phyloP scores from a whole-genome alignment of 2,888 invertebrate genomes.

The Melanchra persicariae region DNA sequence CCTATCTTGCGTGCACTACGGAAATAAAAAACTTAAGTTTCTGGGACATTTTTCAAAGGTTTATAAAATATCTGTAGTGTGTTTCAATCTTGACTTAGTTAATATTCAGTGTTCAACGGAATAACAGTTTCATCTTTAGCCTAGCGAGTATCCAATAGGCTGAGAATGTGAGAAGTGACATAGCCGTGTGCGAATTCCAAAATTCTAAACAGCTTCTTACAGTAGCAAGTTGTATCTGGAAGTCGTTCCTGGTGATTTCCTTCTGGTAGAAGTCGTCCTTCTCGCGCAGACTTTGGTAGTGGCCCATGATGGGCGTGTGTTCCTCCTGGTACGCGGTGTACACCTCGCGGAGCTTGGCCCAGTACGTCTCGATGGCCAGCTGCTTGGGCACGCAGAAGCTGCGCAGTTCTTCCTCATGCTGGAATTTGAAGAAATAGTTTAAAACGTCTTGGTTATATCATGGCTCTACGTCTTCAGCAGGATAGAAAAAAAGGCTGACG shows the following conservation, averaged over 20 bases:
- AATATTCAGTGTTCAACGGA: neutral
- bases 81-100: neutral
- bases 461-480: neutral
- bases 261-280: slow-evolving; percentile 90
- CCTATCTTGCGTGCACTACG: slow-evolving; percentile 3
- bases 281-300: slow-evolving; percentile 82
- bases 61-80: no score
- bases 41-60: neutral
- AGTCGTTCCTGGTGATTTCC: slow-evolving; percentile 85
- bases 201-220: slow-evolving; percentile 66
- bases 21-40: slow-evolving; percentile 4
- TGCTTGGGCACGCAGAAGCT: slow-evolving; percentile 83
- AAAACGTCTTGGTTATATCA: neutral
- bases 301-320: slow-evolving; percentile 86
- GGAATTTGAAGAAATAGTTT: slow-evolving; percentile 24
- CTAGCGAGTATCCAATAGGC: neutral
- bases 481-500: neutral
- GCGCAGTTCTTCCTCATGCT: slow-evolving; percentile 87
- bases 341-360: slow-evolving; percentile 81
- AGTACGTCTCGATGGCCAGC: slow-evolving; percentile 83
- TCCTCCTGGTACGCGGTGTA: slow-evolving; percentile 82
- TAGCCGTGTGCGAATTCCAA: neutral
- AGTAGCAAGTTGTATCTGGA: slow-evolving; percentile 80
- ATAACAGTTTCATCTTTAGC: neutral
- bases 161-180: neutral